Percentiles rank a stretch among this genome's conserved stretches.
Evolutionary conservation across 2,113 vertebrate species (phyloP).

Genomic region (Rhinopithecus roxellana): DNA sequence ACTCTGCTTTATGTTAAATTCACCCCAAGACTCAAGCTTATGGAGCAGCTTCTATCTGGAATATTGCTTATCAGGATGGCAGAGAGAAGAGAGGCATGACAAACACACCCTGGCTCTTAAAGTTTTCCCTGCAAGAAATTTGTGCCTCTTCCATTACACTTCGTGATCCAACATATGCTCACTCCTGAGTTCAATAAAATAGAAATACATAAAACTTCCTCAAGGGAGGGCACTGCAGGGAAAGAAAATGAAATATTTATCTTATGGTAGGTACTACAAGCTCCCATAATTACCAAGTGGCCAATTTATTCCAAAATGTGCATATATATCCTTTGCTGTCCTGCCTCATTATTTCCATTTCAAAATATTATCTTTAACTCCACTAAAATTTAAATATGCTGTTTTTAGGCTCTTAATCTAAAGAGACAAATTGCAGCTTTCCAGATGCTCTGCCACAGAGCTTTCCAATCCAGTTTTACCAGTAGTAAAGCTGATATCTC

Average conservation of each 20-base stretch:
- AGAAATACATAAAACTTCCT: background rate
- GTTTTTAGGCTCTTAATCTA: background rate
- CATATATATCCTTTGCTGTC: background rate
- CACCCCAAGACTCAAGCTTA: background rate
- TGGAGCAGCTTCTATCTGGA: background rate
- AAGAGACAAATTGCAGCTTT: background rate
- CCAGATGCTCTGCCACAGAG: background rate
- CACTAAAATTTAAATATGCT: background rate
- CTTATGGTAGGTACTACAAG: background rate
- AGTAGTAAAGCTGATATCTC: background rate
- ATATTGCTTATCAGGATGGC: background rate
- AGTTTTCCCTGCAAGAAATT: background rate
- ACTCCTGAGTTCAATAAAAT: background rate
- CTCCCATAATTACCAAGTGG: background rate
- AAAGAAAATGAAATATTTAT: background rate
- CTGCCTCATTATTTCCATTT: background rate
- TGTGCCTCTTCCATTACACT: background rate
- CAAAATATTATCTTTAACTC: background rate
- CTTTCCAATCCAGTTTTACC: background rate
- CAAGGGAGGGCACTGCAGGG: accelerated
- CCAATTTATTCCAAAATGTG: background rate
- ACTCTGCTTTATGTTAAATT: background rate
- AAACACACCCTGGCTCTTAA: background rate
- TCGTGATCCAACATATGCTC: background rate
- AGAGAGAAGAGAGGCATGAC: background rate